Percentiles rank a stretch among this genome's conserved stretches.
phyloP scores from a whole-genome alignment of 2,113 vertebrate genomes.

The Cavia porcellus region DNA sequence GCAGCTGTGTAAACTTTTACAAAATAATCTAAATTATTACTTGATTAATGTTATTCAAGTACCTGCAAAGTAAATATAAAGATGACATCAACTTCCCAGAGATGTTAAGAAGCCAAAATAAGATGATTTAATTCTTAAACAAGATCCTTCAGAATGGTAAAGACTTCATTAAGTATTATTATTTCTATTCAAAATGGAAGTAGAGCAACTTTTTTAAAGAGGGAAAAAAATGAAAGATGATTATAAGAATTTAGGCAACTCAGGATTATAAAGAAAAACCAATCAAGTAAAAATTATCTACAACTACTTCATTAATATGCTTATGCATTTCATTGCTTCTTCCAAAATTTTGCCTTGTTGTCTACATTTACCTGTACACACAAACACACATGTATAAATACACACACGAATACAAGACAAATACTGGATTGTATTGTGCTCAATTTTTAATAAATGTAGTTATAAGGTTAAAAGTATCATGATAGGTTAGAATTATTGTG shows the following conservation, averaged over 20 bases:
- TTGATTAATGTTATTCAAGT: neutral
- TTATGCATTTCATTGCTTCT: neutral
- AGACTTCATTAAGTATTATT: neutral
- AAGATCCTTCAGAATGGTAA: neutral
- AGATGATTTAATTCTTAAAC: conserved; percentile 43
- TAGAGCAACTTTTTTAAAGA: neutral
- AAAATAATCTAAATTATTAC: neutral
- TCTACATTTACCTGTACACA: neutral
- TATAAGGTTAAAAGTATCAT: neutral
- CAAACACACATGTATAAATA: neutral
- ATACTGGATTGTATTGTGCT: neutral
- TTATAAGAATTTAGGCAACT: conserved; percentile 1
- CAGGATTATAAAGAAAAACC: neutral
- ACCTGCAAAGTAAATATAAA: neutral
- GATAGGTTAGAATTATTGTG: neutral
- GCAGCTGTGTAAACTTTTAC: neutral
- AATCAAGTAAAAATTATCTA: neutral
- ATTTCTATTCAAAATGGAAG: conserved; percentile 58
- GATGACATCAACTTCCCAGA: neutral
- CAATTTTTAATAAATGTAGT: neutral
- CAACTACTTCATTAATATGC: neutral
- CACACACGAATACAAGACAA: neutral
- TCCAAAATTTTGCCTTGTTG: neutral
- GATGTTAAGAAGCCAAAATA: neutral
- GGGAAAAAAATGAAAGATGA: neutral